Evolutionary conservation across 2,888 invertebrate species (phyloP), one percentile per base, ranked within the genome.

Genomic region (Aradus depressus): DNA sequence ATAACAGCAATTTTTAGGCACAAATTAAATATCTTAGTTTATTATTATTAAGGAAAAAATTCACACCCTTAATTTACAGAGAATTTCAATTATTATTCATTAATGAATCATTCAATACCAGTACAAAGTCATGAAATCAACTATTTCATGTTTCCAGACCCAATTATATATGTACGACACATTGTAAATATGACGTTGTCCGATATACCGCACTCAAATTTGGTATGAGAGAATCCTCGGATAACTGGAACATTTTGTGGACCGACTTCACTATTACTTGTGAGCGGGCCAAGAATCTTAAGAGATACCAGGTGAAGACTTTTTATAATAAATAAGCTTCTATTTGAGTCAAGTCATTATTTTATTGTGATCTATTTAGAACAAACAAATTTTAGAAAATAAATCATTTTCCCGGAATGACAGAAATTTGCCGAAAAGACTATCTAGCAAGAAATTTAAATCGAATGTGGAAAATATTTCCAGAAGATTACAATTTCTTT

Each of bases 401-500:
- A 54, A 93, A 93, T 67, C 92, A 93, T 69, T 93, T 91, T 66
- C 91, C 91, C 1, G 88, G 88, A 49, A 89, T 89, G 87, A 74
- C 79, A 60, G 88, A 89, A 66, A 84, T 89, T 58, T 88, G 87
- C 69, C 75, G 91, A 56, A 93, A 93, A 68, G 92, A 92, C 71
- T 70, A 89, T 47, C 70, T 93, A 22, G 89, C 91, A 2, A 74
- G 90, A 52, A 92, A 93, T 69, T 73, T 93, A 54, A 91, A 88
- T 66, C 76, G 90, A 59, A 91, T 92, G 91, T 74, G 81, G 55
- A 83, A 86, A 67, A 71, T 86, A 50, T 92, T 87, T 67, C 89
- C 91, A 0, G 81, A 81, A 61, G 91, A 92, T 58, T 93, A 91
- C 67, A 85, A 84, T 64, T 87, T 92, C 65, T 92, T 89, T 66